A percentile compares a stretch with the other conserved stretches of the same genome.
phyloP scores from a whole-genome alignment of 2,797 vertebrate genomes.

The Selene dorsalis region DNA sequence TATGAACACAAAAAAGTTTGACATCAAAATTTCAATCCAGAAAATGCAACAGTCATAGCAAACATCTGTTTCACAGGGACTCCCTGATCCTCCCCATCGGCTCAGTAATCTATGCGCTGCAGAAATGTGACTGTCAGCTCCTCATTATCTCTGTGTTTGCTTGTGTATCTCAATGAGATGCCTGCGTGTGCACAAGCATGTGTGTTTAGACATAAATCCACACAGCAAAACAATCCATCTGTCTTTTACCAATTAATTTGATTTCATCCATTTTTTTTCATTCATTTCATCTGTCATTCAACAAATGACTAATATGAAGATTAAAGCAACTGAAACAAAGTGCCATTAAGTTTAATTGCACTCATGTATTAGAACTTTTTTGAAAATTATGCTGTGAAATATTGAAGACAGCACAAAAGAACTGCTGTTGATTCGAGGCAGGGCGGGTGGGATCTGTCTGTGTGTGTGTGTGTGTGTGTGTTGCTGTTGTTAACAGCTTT shows the following conservation, averaged over 20 bases:
- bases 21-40: slow-evolving; percentile 5
- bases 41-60: neutral
- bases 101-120: neutral
- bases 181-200: neutral
- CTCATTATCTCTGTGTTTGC: slow-evolving; percentile 18
- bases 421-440: neutral
- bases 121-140: neutral
- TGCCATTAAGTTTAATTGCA: neutral
- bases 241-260: slow-evolving; percentile 18
- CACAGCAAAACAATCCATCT: slow-evolving; percentile 20
- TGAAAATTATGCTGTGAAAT: neutral
- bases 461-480: no score
- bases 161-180: neutral
- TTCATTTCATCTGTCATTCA: neutral
- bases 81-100: slow-evolving; percentile 2
- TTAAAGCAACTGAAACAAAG: neutral
- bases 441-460: neutral
- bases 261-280: slow-evolving; percentile 8
- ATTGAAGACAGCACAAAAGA: no score
- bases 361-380: neutral
- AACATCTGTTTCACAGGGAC: slow-evolving; percentile 1
- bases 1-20: neutral
- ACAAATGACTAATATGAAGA: neutral
- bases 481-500: neutral
- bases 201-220: neutral